Evolutionary conservation across 2,797 vertebrate genomes (phyloP).

Genomic region (Morelia viridis): DNA sequence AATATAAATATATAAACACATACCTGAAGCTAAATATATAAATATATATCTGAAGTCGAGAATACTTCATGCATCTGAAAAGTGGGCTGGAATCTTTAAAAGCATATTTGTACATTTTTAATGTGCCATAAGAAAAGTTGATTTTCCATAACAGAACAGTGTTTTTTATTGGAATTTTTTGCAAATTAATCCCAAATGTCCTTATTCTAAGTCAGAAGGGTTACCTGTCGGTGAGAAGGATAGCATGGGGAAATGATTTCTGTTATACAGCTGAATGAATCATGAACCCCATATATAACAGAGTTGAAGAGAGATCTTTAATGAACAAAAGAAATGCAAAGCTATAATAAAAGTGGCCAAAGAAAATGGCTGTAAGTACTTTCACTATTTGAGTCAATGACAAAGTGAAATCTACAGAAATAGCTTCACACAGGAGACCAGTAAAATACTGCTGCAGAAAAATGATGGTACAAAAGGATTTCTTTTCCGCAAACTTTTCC

Average conservation of each 20-base stretch:
- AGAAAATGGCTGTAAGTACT: background rate
- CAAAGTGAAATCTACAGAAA: background rate
- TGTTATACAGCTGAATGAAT: background rate
- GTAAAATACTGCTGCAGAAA: conserved; percentile 8
- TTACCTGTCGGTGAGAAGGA: background rate
- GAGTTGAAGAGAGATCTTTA: background rate
- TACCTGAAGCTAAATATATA: background rate
- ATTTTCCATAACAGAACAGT: background rate
- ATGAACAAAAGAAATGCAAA: background rate
- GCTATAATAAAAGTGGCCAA: background rate
- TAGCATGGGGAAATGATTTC: background rate
- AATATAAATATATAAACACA: background rate
- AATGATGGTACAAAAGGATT: background rate
- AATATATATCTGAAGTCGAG: background rate
- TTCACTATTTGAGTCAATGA: background rate
- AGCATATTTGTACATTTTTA: background rate
- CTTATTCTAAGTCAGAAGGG: background rate
- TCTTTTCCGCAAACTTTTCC: background rate
- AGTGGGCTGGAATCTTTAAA: background rate
- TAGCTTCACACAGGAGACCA: background rate
- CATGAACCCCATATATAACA: background rate
- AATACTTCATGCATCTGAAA: background rate
- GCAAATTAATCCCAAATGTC: background rate
- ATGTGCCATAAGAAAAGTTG: background rate
- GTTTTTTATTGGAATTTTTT: background rate